Conservation (phyloP, 2,888 invertebrate species). For the Beris morrisii region DNA sequence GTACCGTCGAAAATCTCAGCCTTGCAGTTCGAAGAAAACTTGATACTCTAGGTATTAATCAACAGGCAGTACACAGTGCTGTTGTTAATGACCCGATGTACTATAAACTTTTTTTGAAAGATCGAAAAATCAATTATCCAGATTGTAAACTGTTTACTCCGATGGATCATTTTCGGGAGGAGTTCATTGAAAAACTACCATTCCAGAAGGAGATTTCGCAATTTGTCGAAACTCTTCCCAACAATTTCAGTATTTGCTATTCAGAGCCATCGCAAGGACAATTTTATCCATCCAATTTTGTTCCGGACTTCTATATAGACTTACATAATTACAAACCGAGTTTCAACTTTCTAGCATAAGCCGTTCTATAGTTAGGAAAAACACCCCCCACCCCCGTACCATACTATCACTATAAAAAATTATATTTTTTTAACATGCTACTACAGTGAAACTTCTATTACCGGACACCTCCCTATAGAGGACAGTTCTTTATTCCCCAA, state of each 20-base stretch:
- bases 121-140: conserved; percentile 59
- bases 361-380: too few species aligned
- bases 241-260: conserved; percentile 18
- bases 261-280: conserved; percentile 21
- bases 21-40: conserved; percentile 57
- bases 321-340: too few species aligned
- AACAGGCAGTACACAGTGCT: conserved; percentile 62
- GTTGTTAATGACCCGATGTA: conserved; percentile 64
- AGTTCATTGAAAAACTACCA: conserved; percentile 60
- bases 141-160: conserved; percentile 62
- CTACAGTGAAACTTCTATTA: too few species aligned
- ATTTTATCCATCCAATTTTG: not conserved
- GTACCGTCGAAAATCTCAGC: conserved; percentile 49
- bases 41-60: conserved; percentile 60
- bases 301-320: too few species aligned
- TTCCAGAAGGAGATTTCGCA: conserved; percentile 62
- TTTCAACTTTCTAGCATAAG: too few species aligned
- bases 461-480: too few species aligned
- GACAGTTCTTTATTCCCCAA: too few species aligned
- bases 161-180: conserved; percentile 61
- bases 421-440: too few species aligned
- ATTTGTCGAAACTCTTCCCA: conserved; percentile 57
- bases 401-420: too few species aligned
- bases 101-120: conserved; percentile 61
- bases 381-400: too few species aligned